Evolutionary conservation across 2,113 vertebrate species (phyloP).

Genomic region (Clarias magur): DNA sequence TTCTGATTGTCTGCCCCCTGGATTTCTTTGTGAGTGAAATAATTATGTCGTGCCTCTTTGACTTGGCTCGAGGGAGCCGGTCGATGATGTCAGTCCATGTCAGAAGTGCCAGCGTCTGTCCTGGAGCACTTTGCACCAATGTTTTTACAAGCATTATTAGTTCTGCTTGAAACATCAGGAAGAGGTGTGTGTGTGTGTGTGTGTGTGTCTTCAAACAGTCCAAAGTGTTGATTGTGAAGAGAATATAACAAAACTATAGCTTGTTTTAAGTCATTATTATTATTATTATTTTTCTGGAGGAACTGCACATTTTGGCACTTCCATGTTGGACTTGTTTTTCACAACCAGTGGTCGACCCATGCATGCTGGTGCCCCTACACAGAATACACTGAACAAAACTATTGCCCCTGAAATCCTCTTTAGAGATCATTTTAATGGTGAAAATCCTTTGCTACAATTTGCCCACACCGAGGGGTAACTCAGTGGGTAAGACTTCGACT

Average conservation of each 20-base stretch:
- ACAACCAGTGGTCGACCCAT: too few species aligned
- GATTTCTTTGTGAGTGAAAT: background rate
- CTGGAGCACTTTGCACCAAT: background rate
- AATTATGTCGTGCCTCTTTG: background rate
- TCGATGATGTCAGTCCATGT: constrained; percentile 6
- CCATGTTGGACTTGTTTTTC: too few species aligned
- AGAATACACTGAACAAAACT: background rate
- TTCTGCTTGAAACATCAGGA: background rate
- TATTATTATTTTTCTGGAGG: background rate
- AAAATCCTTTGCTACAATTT: background rate
- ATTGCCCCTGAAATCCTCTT: background rate
- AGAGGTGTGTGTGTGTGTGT: background rate
- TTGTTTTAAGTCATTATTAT: too few species aligned
- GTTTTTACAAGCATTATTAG: background rate
- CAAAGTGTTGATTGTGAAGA: too few species aligned
- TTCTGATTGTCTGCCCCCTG: background rate
- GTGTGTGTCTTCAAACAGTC: background rate
- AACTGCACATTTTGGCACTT: too few species aligned
- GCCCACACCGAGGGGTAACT: too few species aligned
- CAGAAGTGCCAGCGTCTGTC: background rate
- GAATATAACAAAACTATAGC: too few species aligned
- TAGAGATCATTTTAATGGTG: background rate
- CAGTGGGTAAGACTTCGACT: too few species aligned
- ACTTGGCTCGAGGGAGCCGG: background rate
- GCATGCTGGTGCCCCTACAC: too few species aligned